Percentiles rank a stretch among this genome's conserved stretches.
Conservation (phyloP, 2,113 vertebrate genomes). For the Apodemus sylvaticus region DNA sequence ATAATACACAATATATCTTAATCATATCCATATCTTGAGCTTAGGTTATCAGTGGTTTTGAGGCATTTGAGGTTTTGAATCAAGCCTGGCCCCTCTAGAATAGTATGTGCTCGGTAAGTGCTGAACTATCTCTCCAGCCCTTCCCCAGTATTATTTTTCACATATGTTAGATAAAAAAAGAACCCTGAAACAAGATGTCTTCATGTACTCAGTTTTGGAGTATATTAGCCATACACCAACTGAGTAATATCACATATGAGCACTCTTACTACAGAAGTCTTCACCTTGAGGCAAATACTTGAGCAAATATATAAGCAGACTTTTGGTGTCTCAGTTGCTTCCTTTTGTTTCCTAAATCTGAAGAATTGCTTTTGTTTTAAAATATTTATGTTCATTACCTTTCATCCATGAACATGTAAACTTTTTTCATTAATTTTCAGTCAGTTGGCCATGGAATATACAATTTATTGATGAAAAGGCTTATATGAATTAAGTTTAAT, state of each 20-base stretch:
- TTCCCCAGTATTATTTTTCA: not conserved
- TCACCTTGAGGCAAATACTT: not conserved
- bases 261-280: not conserved
- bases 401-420: not conserved
- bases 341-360: not conserved
- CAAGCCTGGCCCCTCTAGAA: not conserved
- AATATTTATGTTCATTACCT: constrained; percentile 8
- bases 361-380: constrained; percentile 44
- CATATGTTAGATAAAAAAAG: not conserved
- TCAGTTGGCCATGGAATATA: not conserved
- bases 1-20: not conserved
- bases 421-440: not conserved
- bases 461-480: not conserved
- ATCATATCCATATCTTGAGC: not conserved
- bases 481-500: constrained; percentile 43
- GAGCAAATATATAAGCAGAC: not conserved
- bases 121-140: not conserved
- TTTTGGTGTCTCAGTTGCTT: not conserved
- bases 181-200: not conserved
- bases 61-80: not conserved
- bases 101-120: not conserved
- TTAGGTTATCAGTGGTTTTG: not conserved
- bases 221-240: not conserved
- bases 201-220: not conserved
- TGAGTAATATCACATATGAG: not conserved